Evolutionary conservation across 1,140 invertebrate genomes (phyloP), one percentile per base, ranked within the genome.

Genomic region (Drosophila equinoxialis): DNA sequence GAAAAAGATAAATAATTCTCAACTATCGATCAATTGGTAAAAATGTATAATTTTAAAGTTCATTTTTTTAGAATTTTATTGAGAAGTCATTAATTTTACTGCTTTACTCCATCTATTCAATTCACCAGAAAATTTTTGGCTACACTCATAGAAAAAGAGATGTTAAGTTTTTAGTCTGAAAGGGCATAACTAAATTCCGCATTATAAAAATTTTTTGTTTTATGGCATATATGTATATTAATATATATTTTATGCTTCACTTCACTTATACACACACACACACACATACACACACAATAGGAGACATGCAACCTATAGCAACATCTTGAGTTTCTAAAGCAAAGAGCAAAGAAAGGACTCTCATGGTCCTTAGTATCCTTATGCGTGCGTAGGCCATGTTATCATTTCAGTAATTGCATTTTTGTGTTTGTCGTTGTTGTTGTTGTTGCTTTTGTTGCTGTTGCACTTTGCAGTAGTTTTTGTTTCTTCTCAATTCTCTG

Each of bases 401-500:
- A 89, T 87, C 83, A 87, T 89, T 87, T 87, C 74, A 69, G 79
- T 87, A 87, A 87, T 89, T 89, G 83, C 83, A 87, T 86, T 86
- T 87, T 87, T 87, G 83, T 86, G 83, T 83, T 86, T 83, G 79
- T 71, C 83, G 72, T 87, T 87, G 83, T 87, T 81, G 55, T 57
- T 69, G 68, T 51, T 77, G 69, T 37, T 45, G 14, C 41, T 71
- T 58, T 39, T 59, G 70, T 45, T 77, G 68, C 64, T 71, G 55
- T 55, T 85, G 82, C 82, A 85, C 69, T 87, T 77, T 79, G 58
- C 70, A 71, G 68, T 59, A 78, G 79, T 72, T 79, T 79, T 82
- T 76, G 82, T 61, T 51, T 76, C 83, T 73, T 62, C 11, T 76
- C 54, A 20, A 69, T 79, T 71, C 84, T 86, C 83, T 57, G 23